Conservation (phyloP, 2,888 invertebrate genomes). For the Rhamnusium bicolor region DNA sequence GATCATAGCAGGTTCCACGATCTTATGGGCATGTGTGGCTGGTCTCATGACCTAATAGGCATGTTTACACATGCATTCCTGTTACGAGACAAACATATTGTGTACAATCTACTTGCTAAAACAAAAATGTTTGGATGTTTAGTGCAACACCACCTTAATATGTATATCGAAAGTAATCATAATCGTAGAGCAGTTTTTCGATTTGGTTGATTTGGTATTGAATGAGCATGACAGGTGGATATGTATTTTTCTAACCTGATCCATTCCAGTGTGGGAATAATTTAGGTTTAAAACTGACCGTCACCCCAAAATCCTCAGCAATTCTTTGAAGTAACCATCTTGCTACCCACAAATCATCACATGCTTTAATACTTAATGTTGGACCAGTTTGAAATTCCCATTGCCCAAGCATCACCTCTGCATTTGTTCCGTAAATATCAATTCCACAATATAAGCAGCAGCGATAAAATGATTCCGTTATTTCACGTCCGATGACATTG, state of each 20-base stretch:
- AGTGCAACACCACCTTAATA: too few species aligned
- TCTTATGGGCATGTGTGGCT: too few species aligned
- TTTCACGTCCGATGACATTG: conserved; percentile 84
- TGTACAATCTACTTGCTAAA: too few species aligned
- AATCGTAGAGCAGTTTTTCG: too few species aligned
- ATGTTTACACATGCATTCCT: too few species aligned
- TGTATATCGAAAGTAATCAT: too few species aligned
- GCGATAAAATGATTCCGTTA: conserved; percentile 86
- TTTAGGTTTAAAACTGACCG: conserved; percentile 75
- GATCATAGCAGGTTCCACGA: too few species aligned
- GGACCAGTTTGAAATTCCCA: conserved; percentile 82
- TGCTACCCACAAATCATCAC: conserved; percentile 77
- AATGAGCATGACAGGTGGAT: not conserved
- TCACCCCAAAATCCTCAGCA: conserved; percentile 76
- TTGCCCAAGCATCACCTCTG: conserved; percentile 87
- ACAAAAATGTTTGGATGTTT: too few species aligned
- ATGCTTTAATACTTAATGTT: conserved; percentile 75
- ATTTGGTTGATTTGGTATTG: too few species aligned
- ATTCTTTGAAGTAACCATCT: conserved; percentile 75
- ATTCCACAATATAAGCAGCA: conserved; percentile 88
- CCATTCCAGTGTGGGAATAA: conserved; percentile 74
- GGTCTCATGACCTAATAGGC: too few species aligned
- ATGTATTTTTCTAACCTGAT: conserved; percentile 72
- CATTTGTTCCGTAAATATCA: conserved; percentile 84
- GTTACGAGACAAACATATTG: too few species aligned